phyloP scores from a whole-genome alignment of 2,888 invertebrate genomes.

The Linyphia triangularis region DNA sequence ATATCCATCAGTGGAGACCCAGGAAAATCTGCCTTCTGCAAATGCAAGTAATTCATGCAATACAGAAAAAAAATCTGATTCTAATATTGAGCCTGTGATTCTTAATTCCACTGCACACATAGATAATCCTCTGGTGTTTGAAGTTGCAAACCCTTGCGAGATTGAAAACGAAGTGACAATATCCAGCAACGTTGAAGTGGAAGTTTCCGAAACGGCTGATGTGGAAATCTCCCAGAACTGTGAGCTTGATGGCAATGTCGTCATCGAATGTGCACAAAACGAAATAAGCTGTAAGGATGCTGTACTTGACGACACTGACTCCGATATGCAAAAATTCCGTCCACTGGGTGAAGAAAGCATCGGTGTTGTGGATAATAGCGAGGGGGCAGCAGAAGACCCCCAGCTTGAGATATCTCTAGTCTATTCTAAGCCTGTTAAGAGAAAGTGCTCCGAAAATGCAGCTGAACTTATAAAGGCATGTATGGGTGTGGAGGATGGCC shows the following conservation, averaged over 20 bases:
- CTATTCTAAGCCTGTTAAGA: conserved; percentile 82
- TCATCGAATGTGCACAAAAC: conserved; percentile 43
- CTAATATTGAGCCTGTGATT: not conserved
- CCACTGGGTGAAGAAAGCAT: conserved; percentile 71
- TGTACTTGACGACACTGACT: conserved; percentile 38
- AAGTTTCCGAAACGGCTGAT: conserved; percentile 36
- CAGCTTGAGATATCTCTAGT: conserved; percentile 73
- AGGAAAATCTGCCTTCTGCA: not conserved
- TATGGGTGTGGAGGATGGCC: conserved; percentile 81
- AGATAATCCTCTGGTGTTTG: conserved; percentile 49
- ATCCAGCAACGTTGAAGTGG: conserved; percentile 51
- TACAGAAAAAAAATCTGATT: conserved; percentile 31
- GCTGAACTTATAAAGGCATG: conserved; percentile 83
- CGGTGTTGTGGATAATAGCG: conserved; percentile 54
- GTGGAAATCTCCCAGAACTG: conserved; percentile 44
- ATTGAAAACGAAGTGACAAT: conserved; percentile 65
- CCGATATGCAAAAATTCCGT: conserved; percentile 71
- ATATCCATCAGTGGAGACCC: too few relatives aligned
- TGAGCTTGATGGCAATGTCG: conserved; percentile 42
- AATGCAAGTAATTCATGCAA: not conserved
- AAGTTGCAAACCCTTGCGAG: conserved; percentile 43
- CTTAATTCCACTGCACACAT: conserved; percentile 44
- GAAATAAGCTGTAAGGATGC: conserved; percentile 31
- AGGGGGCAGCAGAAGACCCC: conserved; percentile 54
- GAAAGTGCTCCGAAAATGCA: conserved; percentile 84